Evolutionary conservation across 1,140 invertebrate genomes (phyloP).

Genomic region (Scaptomyza pallida): DNA sequence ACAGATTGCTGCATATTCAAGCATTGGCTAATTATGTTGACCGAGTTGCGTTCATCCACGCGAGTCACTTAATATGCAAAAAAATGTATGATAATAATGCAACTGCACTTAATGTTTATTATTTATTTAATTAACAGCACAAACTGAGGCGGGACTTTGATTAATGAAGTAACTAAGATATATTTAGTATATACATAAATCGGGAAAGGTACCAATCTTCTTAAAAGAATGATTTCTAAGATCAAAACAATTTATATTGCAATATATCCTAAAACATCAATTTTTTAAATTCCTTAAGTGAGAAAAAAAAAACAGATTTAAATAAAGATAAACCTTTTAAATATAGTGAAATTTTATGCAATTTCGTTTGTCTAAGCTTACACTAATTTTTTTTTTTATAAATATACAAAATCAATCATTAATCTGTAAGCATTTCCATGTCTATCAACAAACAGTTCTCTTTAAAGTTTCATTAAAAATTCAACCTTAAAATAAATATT

Average conservation of each 20-base stretch:
- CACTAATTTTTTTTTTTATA: too few relatives aligned
- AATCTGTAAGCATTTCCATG: too few relatives aligned
- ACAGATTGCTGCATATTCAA: slow-evolving; percentile 31
- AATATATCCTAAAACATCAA: too few relatives aligned
- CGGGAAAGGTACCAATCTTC: neutral
- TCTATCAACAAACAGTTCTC: too few relatives aligned
- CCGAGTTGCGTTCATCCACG: slow-evolving; percentile 49
- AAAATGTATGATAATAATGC: slow-evolving; percentile 9
- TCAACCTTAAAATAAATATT: slow-evolving; percentile 40
- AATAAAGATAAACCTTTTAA: too few relatives aligned
- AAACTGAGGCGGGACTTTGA: slow-evolving; percentile 44
- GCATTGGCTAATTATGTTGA: slow-evolving; percentile 73
- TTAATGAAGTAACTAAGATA: slow-evolving; percentile 29
- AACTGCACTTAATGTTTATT: slow-evolving; percentile 41
- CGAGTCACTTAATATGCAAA: slow-evolving; percentile 21
- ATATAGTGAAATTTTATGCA: too few relatives aligned
- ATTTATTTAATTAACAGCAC: slow-evolving; percentile 46
- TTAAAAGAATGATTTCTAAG: neutral
- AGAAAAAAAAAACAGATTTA: too few relatives aligned
- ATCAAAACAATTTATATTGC: too few relatives aligned
- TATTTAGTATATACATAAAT: too few relatives aligned
- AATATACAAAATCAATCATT: too few relatives aligned
- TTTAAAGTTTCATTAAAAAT: slow-evolving; percentile 52
- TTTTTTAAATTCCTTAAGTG: too few relatives aligned
- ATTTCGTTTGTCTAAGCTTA: too few relatives aligned